These are phyloP conservation scores for Diabrotica undecimpunctata DNA, from an alignment of 1,140 invertebrate species.

Conservation along the genomic window DNA sequence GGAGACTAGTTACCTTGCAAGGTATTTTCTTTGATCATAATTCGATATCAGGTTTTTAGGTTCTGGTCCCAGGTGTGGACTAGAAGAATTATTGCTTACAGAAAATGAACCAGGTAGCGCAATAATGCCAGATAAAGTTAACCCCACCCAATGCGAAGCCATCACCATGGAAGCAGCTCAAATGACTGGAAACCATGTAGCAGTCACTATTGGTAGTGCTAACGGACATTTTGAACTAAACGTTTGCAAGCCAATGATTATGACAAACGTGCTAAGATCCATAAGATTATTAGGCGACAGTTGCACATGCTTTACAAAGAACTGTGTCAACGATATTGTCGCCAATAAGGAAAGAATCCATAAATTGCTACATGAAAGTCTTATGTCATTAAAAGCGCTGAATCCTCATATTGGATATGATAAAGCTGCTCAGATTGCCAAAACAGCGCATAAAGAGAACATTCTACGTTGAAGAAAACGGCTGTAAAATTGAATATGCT, in stretches of 20 bases:
- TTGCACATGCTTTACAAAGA: constrained; percentile 80
- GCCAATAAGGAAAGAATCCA: constrained; percentile 79
- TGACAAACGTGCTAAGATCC: constrained; percentile 92
- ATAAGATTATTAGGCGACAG: constrained; percentile 86
- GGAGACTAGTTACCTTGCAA: too few relatives aligned
- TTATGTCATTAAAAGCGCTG: constrained; percentile 98
- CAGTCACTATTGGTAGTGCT: constrained; percentile 85
- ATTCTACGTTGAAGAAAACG: constrained; percentile 84
- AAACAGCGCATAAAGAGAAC: constrained; percentile 94
- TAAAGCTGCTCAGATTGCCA: constrained; percentile 94
- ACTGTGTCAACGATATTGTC: constrained; percentile 90
- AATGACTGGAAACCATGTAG: constrained; percentile 98
- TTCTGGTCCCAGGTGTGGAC: constrained; percentile 93
- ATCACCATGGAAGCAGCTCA: constrained; percentile 98
- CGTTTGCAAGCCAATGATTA: constrained; percentile 98
- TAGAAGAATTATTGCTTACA: constrained; percentile 92
- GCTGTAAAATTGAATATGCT: constrained; percentile 88
- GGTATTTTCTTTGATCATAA: too few relatives aligned
- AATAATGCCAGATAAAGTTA: constrained; percentile 99
- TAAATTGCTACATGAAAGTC: constrained; percentile 86
- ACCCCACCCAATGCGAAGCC: constrained; percentile 98
- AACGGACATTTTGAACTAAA: constrained; percentile 99
- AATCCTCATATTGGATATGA: constrained; percentile 99
- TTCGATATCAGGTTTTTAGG: constrained; percentile 89
- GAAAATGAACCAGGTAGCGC: constrained; percentile 99